Base-by-base conservation (phyloP, 1,140 invertebrate species). In the Prorops nasuta region DNA sequence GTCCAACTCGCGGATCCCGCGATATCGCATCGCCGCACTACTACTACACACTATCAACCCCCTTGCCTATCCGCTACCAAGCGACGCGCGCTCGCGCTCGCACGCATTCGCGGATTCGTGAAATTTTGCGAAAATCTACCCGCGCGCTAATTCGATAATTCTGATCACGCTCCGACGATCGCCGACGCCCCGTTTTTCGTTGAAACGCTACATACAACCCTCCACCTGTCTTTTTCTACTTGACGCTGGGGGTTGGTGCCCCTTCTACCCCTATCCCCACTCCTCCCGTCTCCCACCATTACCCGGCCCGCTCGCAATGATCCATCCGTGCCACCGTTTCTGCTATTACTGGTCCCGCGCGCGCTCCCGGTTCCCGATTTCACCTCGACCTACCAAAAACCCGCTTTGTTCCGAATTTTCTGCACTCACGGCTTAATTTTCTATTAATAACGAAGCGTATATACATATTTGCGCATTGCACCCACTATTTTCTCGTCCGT, bases 61-160 rank as follows among this genome's bases (percentile, higher is more conserved):
- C n/a, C n/a, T n/a, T n/a, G n/a, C n/a, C n/a, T n/a, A n/a, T n/a
- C n/a, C n/a, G n/a, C n/a, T n/a, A n/a, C n/a, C n/a, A n/a, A n/a
- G n/a, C n/a, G n/a, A n/a, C n/a, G n/a, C 35, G 14, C 14, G 7
- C 7, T 7, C 17, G 14, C 35, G 35, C 14, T 6, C 35, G 35
- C 14, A 17, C 35, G 14, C 7, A 17, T 4, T 15, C n/a, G 17
- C 46, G 54, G 57, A 62, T n/a, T n/a, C n/a, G n/a, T n/a, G n/a
- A 69, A 71, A 69, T 70, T 74, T 72, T 67, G 63, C 65, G 64
- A 58, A 65, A 62, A 69, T 60, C 51, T 47, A 60, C 58, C 50
- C 46, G 46, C 53, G 59, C 68, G 67, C 66, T 72, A 72, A 72
- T 72, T 72, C 68, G 68, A 71, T 73, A 73, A 72, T 67, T 64